Base-by-base conservation (phyloP, 53 echinoderm and acorn worm genomes). In the Paracentrotus lividus region DNA sequence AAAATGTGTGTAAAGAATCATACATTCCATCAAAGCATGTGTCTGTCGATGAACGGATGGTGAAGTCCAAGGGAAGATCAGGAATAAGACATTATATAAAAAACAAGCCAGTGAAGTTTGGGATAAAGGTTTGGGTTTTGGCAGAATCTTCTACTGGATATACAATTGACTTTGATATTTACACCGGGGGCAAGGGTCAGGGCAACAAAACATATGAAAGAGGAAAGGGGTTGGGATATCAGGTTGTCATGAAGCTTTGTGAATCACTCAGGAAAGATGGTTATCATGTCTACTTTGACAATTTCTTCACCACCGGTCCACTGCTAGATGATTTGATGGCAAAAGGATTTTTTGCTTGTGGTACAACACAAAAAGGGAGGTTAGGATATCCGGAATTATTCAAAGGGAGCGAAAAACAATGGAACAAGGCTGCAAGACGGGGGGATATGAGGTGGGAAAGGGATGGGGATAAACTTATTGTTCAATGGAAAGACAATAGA, bases 21-120 rank as follows among this genome's bases (percentile, higher is more conserved):
- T 49, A 49, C 49, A 49, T 49, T 10, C 49, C 49, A 49, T 49
- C 10, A 7, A 66, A 66, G 66, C 14, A 66, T 66, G 66, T 66
- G 66, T 66, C 66, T 66, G 66, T 66, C 66, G 66, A 66, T 66
- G 66, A 66, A 66, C 66, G 66, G 66, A 66, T 66, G 66, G 66
- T 66, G 66, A 66, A 66, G 66, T 66, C 66, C 66, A 66, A 66
- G 66, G 66, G 6, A 26, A 5, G 66, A 66, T 66, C 66, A 13
- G 66, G 66, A 66, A 66, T 66, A 66, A 5, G 66, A 13, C 66
- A 66, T 10, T 66, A 66, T 66, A 66, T 49, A 49, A 49, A 49
- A 49, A 49, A 49, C 32, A 31, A 66, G n/a, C n/a, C 26, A 8
- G 32, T 27, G 26, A 27, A n/a, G n/a, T n/a, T n/a, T n/a, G n/a